phyloP scores from a whole-genome alignment of 2,888 invertebrate genomes.

The Hydraecia micacea region DNA sequence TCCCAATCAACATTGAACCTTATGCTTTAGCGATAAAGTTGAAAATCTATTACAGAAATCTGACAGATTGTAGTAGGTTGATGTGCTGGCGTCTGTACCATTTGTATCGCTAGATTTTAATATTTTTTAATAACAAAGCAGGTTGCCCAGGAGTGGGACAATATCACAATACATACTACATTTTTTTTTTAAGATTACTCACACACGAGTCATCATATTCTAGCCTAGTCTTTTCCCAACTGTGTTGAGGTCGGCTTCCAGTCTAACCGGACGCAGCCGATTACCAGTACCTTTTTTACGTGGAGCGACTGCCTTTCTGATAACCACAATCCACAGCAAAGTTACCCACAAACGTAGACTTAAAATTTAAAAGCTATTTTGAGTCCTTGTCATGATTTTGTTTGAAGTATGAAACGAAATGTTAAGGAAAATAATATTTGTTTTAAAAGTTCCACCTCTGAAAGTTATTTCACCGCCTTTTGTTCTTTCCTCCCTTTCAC shows the following conservation, averaged over 20 bases:
- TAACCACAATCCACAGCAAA: conserved; percentile 2
- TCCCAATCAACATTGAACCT: no score
- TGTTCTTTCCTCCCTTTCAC: neutral
- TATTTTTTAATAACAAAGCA: neutral
- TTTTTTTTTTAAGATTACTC: neutral
- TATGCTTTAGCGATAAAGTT: no score
- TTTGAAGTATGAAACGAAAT: conserved; percentile 1
- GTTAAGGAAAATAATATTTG: conserved; percentile 29
- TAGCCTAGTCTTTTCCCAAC: neutral
- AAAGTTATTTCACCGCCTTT: conserved; percentile 6
- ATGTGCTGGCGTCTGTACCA: no score
- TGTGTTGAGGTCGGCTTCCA: neutral
- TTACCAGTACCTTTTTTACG: neutral
- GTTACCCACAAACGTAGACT: neutral
- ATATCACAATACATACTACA: no score
- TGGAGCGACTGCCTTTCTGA: neutral
- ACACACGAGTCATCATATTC: neutral
- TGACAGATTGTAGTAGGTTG: no score
- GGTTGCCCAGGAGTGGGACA: neutral
- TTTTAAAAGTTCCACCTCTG: conserved; percentile 5
- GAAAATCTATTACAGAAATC: no score
- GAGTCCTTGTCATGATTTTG: conserved; percentile 1
- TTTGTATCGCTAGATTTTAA: neutral
- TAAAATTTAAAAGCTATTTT: neutral
- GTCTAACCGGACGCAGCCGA: neutral